Evolutionary conservation across 2,888 invertebrate species (phyloP).

Genomic region (Cephonodes hylas): DNA sequence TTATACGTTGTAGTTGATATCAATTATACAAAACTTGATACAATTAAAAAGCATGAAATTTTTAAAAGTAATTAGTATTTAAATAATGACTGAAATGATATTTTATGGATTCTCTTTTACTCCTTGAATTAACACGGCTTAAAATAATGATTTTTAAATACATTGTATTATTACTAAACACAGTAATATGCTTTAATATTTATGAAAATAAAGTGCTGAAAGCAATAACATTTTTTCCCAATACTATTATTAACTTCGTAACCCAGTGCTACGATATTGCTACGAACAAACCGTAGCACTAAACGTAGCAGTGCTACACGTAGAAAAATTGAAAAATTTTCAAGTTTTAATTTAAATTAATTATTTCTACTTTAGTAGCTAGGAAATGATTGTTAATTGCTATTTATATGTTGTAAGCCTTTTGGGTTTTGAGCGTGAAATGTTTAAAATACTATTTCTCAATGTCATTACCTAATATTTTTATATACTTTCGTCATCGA

Average conservation of each 20-base stretch:
- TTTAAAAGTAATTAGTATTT: too few relatives aligned
- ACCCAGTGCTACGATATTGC: background rate
- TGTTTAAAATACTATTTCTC: too few relatives aligned
- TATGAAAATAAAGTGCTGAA: background rate
- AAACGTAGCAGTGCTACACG: background rate
- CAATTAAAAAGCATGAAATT: too few relatives aligned
- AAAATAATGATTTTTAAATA: too few relatives aligned
- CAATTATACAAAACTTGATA: too few relatives aligned
- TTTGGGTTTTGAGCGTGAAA: background rate
- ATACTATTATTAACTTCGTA: background rate
- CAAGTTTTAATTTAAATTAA: background rate
- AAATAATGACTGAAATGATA: too few relatives aligned
- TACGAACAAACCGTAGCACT: conserved; percentile 2
- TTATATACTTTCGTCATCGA: too few relatives aligned
- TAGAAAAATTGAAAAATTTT: background rate
- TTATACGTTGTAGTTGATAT: too few relatives aligned
- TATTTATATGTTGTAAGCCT: background rate
- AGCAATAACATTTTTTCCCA: background rate
- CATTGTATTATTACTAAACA: too few relatives aligned
- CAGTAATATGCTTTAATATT: background rate
- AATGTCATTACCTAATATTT: too few relatives aligned
- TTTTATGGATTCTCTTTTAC: too few relatives aligned
- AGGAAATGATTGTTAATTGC: background rate
- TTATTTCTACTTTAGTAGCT: background rate
- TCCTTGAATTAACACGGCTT: too few relatives aligned